These are phyloP conservation scores for Podargus strigoides DNA, from an alignment of 2,797 vertebrate genomes.

Conservation along the genomic window DNA sequence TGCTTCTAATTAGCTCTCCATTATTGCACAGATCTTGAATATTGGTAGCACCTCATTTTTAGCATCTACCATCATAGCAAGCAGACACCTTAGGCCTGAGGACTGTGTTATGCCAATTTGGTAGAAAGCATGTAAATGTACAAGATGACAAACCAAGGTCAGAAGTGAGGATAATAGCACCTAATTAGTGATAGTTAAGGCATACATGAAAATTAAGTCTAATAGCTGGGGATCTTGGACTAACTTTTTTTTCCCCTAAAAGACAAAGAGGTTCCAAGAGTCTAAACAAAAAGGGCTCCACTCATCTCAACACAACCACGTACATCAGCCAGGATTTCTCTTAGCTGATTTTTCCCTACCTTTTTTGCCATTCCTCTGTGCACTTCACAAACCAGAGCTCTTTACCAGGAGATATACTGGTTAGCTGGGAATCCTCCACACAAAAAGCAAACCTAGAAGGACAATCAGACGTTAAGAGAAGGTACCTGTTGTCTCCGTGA, in stretches of 20 bases:
- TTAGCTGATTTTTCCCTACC: conserved; percentile 70
- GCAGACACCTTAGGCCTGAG: neutral
- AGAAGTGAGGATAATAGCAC: neutral
- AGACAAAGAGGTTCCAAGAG: neutral
- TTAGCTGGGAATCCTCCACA: conserved; percentile 75
- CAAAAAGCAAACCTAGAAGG: conserved; percentile 86
- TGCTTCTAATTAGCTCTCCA: neutral
- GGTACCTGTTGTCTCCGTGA: neutral
- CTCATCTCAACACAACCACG: neutral
- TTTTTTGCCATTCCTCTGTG: conserved; percentile 84
- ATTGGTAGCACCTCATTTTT: neutral
- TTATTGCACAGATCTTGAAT: neutral
- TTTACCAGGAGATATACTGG: conserved; percentile 83
- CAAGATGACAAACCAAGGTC: neutral
- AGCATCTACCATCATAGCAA: neutral
- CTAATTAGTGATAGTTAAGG: neutral
- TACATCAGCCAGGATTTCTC: neutral
- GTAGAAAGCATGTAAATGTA: neutral
- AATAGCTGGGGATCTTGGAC: neutral
- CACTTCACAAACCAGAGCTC: conserved; percentile 87
- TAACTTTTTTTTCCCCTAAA: neutral
- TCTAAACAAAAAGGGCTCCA: neutral
- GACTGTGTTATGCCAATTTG: neutral
- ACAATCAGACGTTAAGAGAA: neutral
- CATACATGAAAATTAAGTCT: neutral